Evolutionary conservation across 2,888 invertebrate species (phyloP), one percentile per base, ranked within the genome.

Genomic region (Automeris io): DNA sequence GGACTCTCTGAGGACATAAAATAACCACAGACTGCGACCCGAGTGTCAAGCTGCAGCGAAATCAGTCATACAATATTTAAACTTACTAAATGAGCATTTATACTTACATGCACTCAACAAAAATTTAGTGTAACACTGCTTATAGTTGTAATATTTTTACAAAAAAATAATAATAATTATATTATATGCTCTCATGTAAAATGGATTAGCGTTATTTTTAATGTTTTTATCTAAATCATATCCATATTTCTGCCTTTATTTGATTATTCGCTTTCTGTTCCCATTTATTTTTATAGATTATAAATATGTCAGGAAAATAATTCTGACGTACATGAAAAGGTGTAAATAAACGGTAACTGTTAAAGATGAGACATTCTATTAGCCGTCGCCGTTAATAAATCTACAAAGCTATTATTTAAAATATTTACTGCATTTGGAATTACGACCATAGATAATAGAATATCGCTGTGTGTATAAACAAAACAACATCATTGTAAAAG

Each of bases 1-100:
- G 26, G 29, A 21, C 26, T 34, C 34, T 39, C 29, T 34, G 33
- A 39, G 21, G 37, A 31, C 19, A 22, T 23, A 13, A 31, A 37
- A 31, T 37, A 31, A 9, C 23, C 23, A 23, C 22, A 31, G 31
- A 23, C n/a, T 29, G 9, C 9, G 12, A 2, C 13, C 11, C 7
- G 2, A n/a, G 12, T 13, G n/a, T 22, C 8, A 16, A 16, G 33
- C 22, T 12, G 12, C 8, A 23, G 33, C 33, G 33, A 22, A 6
- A 8, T n/a, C 5, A 16, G 12, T 23, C 2, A 23, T n/a, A 12
- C 11, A 5, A 29, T 29, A 8, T 7, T 29, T 8, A 11, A 29
- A 3, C 13, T 13, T 11, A 29, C 11, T n/a, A n/a, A n/a, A n/a
- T n/a, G n/a, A n/a, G n/a, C n/a, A n/a, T n/a, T n/a, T n/a, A n/a